Evolutionary conservation across 1,140 invertebrate genomes (phyloP).

Genomic region (Anastrepha obliqua): DNA sequence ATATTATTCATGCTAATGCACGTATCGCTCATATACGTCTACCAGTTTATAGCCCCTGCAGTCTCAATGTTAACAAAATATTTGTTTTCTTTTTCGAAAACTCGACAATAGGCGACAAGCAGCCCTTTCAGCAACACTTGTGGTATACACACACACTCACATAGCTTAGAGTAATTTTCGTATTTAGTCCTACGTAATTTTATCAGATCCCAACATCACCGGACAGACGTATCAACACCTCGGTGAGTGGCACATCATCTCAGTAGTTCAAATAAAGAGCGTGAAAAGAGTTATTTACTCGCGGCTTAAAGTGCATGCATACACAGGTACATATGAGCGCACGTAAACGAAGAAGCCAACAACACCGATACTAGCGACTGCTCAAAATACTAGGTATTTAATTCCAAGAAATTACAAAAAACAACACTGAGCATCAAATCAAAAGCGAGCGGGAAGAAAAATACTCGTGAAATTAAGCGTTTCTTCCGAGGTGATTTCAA

Average conservation of each 20-base stretch:
- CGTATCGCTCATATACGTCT: background rate
- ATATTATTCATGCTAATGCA: no score
- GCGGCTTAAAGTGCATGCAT: background rate
- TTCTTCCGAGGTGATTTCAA: background rate
- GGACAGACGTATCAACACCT: background rate
- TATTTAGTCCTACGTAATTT: constrained; percentile 13
- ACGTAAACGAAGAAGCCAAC: background rate
- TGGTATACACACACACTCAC: background rate
- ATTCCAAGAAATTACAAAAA: constrained; percentile 14
- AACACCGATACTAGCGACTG: background rate
- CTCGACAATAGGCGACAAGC: background rate
- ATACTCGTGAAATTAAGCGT: background rate
- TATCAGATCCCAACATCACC: background rate
- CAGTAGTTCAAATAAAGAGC: background rate
- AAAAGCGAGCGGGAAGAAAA: background rate
- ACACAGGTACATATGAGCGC: background rate
- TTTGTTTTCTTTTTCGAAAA: constrained; percentile 3
- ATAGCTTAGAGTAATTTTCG: background rate
- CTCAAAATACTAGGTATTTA: background rate
- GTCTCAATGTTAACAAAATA: constrained; percentile 34
- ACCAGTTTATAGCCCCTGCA: background rate
- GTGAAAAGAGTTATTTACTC: background rate
- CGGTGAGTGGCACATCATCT: background rate
- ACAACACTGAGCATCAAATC: background rate
- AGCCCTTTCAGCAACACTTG: constrained; percentile 17